phyloP scores from a whole-genome alignment of 2,888 invertebrate species.

The Lasioglossum pauxillum region DNA sequence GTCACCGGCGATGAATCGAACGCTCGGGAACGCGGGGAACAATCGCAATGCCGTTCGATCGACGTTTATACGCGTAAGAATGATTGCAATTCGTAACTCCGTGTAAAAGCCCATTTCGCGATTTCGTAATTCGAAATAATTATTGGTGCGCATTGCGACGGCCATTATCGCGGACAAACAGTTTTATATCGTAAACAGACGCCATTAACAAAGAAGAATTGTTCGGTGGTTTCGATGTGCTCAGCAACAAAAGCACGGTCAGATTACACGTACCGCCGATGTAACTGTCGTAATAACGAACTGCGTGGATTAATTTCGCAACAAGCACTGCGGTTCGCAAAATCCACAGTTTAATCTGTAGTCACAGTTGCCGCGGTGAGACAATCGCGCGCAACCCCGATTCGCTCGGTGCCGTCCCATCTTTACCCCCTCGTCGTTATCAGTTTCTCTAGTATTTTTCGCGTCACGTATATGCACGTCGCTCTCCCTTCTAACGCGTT shows the following conservation, averaged over 20 bases:
- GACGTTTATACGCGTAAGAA: conserved; percentile 72
- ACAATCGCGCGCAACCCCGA: conserved; percentile 39
- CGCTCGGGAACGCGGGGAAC: conserved; percentile 50
- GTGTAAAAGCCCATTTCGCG: conserved; percentile 74
- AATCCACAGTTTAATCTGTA: conserved; percentile 69
- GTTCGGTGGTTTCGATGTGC: conserved; percentile 73
- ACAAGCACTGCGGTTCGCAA: conserved; percentile 63
- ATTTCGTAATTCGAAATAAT: conserved; percentile 76
- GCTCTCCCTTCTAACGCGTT: not conserved
- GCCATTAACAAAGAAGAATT: conserved; percentile 75
- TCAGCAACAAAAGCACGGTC: conserved; percentile 72
- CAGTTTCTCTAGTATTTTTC: not conserved
- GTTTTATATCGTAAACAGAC: conserved; percentile 75
- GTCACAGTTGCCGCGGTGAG: conserved; percentile 58
- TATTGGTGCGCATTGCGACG: conserved; percentile 74
- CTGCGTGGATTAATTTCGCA: conserved; percentile 72
- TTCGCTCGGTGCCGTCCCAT: conserved; percentile 11
- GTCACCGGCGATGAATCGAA: conserved; percentile 59
- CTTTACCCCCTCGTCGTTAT: not conserved
- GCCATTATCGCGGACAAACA: conserved; percentile 75
- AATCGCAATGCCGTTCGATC: conserved; percentile 70
- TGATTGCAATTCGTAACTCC: conserved; percentile 73
- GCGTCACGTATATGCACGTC: not conserved
- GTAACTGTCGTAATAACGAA: conserved; percentile 74
- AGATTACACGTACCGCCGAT: conserved; percentile 68